Base-by-base conservation (phyloP, 2,888 invertebrate genomes). In the Drosophila conformis region DNA sequence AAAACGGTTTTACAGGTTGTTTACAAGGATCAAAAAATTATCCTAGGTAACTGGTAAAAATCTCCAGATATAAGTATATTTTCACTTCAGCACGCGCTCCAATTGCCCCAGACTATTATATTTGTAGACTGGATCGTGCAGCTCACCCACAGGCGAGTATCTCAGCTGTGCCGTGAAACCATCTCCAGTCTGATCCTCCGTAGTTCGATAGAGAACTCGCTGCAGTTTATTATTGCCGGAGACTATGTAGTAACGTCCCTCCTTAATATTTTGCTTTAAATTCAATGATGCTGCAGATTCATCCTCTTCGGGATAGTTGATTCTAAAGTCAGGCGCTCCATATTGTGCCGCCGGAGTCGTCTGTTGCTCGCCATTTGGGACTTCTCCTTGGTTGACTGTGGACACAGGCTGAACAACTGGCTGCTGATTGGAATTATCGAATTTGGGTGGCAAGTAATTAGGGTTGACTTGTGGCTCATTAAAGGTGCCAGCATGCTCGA, bases 201-300 rank as follows among this genome's bases (percentile, higher is more conserved):
- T 77, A 0, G 93, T 93, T 54, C 90, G 91, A 66, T 91, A 93
- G 21, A 82, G 69, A 11, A 94, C 93, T 35, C 92, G 89, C 63
- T 94, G 93, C 15, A 93, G 73, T 4, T 89, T 91, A 40, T 93
- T 92, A 61, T 93, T 92, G 1, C 92, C 91, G 1, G 92, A 90
- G 4, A 93, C 77, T 8, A 94, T 85, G 68, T 93, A 93, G 68
- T 93, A 94, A 60, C 93, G 93, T 0, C 93, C 94, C 33, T 90
- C 71, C 29, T 52, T 62, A 5, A 71, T 53, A 21, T 57, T 72
- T 2, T 75, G 2, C 25, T 59, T 49, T 48, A 58, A 52, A 3
- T 70, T 60, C 3, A 27, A 40, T 11, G 62, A 2, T 13, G 58
- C 25, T 0, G 35, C 38, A 0, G 73, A 18, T 1, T 74, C 76